A percentile compares a stretch with the other conserved stretches of the same genome.
These are phyloP conservation scores for Acanthurus tractus DNA, from an alignment of 2,797 vertebrate genomes.

Conservation along the genomic window DNA sequence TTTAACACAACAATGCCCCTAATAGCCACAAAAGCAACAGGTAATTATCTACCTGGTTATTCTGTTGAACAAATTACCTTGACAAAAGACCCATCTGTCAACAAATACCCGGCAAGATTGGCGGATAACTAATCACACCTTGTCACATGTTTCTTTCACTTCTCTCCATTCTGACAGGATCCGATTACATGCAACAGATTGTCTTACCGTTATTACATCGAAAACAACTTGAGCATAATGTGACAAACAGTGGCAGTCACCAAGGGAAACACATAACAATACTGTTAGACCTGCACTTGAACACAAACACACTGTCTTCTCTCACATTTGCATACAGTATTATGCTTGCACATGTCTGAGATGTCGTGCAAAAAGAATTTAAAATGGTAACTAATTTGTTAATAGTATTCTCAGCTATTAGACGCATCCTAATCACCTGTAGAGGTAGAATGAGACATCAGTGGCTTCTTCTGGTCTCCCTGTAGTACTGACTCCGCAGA, in stretches of 20 bases:
- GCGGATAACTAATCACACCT: conserved; percentile 78
- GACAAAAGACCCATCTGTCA: conserved; percentile 85
- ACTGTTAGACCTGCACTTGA: neutral
- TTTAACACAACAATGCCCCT: conserved; percentile 74
- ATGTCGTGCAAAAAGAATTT: neutral
- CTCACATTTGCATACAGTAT: neutral
- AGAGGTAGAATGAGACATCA: conserved; percentile 48
- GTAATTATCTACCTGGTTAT: conserved; percentile 85
- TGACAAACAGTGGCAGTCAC: conserved; percentile 52
- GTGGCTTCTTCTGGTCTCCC: conserved; percentile 34
- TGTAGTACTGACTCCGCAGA: conserved; percentile 50
- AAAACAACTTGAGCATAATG: conserved; percentile 59
- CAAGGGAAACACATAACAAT: conserved; percentile 44
- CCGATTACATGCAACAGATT: conserved; percentile 80
- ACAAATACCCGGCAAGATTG: conserved; percentile 77
- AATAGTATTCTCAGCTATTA: neutral
- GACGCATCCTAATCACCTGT: conserved; percentile 34
- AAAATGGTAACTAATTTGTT: conserved; percentile 22
- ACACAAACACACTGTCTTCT: neutral
- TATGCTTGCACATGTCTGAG: neutral
- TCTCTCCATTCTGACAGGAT: conserved; percentile 61
- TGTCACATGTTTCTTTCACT: conserved; percentile 84
- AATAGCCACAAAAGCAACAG: conserved; percentile 67
- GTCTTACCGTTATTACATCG: conserved; percentile 67
- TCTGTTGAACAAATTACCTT: conserved; percentile 82